Conservation (phyloP, 2,888 invertebrate genomes). For the Ophioninae sp. region DNA sequence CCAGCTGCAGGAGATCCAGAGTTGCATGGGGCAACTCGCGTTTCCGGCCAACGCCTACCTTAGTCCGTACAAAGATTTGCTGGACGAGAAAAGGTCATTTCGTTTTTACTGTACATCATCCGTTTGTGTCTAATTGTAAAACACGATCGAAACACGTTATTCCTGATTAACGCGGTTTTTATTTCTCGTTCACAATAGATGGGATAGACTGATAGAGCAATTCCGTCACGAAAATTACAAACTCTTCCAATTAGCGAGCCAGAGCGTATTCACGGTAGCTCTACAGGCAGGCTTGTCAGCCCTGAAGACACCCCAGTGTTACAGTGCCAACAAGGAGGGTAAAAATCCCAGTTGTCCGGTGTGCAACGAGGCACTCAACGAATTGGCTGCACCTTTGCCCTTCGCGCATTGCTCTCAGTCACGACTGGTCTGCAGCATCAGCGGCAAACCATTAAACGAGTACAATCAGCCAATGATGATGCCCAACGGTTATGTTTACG, state of each 20-base stretch:
- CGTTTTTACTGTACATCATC: too few species aligned
- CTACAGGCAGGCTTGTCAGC: conserved; percentile 97
- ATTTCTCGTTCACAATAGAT: conserved; percentile 81
- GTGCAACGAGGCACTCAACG: conserved; percentile 93
- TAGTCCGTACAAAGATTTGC: conserved; percentile 87
- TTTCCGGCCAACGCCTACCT: conserved; percentile 90
- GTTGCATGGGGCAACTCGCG: conserved; percentile 97
- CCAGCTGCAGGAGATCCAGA: conserved; percentile 93
- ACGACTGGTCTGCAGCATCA: conserved; percentile 94
- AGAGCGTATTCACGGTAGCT: conserved; percentile 95
- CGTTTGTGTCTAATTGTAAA: not conserved
- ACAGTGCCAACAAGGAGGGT: conserved; percentile 84
- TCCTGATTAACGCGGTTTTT: not conserved
- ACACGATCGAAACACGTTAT: not conserved
- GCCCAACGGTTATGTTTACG: conserved; percentile 99
- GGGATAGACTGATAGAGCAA: conserved; percentile 92
- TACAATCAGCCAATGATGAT: conserved; percentile 99
- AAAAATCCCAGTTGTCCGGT: conserved; percentile 95
- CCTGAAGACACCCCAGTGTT: conserved; percentile 90
- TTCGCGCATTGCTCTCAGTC: conserved; percentile 98
- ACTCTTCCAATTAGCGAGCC: conserved; percentile 94
- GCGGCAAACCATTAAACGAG: conserved; percentile 95
- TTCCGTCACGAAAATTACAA: conserved; percentile 97
- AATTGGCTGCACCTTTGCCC: conserved; percentile 93
- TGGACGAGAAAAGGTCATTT: conserved; percentile 83